Percentiles rank a stretch among this genome's conserved stretches.
These are phyloP conservation scores for Collichthys lucidus DNA, from an alignment of 2,113 vertebrate species.

Conservation along the genomic window DNA sequence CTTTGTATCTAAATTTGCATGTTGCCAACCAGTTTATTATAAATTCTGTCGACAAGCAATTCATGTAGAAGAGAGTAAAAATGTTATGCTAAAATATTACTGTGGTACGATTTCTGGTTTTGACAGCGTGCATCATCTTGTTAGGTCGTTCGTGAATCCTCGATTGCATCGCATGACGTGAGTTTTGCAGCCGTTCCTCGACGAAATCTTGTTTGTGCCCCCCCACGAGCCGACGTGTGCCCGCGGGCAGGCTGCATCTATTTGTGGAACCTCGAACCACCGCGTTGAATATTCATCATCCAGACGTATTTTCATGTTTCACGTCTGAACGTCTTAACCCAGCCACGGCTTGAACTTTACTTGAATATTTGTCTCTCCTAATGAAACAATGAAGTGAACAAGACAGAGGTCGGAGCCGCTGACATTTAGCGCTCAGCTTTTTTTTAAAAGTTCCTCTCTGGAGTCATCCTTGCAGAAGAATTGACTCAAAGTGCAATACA, in stretches of 20 bases:
- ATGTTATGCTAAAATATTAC: background rate
- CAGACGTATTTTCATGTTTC: conserved; percentile 20
- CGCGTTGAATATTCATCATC: conserved; percentile 46
- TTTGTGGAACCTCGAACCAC: conserved; percentile 38
- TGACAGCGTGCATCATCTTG: background rate
- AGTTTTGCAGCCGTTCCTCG: conserved; percentile 36
- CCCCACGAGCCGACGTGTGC: background rate
- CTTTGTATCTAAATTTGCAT: background rate
- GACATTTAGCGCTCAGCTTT: conserved; percentile 74
- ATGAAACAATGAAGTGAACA: conserved; percentile 44
- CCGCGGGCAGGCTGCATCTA: conserved; percentile 18
- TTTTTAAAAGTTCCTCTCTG: conserved; percentile 50
- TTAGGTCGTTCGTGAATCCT: background rate
- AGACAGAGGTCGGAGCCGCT: conserved; percentile 47
- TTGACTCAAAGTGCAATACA: conserved; percentile 55
- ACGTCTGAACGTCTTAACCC: conserved; percentile 10
- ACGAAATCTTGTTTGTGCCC: conserved; percentile 40
- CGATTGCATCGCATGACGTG: background rate
- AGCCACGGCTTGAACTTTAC: conserved; percentile 10
- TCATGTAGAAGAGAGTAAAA: background rate
- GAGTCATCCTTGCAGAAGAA: conserved; percentile 65
- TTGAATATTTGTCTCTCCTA: background rate
- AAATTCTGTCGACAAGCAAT: background rate
- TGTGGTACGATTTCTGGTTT: background rate
- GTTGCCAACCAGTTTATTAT: background rate